Percentiles rank a stretch among this genome's conserved stretches.
These are phyloP conservation scores for Camponotus pennsylvanicus DNA, from an alignment of 1,140 invertebrate genomes.

Conservation along the genomic window DNA sequence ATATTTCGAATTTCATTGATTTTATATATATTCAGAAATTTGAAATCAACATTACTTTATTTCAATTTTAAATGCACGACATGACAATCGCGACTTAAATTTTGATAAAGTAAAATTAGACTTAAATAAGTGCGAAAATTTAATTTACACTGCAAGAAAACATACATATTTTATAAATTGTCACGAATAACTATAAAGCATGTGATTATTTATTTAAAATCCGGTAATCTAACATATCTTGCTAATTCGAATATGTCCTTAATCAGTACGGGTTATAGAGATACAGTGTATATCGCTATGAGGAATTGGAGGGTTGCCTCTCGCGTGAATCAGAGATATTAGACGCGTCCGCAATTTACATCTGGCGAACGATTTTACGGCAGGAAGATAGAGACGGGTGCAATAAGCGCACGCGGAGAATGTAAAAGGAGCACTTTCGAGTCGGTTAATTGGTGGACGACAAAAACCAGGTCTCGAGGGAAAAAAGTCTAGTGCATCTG, in stretches of 20 bases:
- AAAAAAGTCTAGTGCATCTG: conserved; percentile 2
- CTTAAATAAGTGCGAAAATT: background rate
- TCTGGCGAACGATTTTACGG: conserved; percentile 46
- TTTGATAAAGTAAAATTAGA: conserved; percentile 22
- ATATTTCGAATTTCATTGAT: conserved; percentile 10
- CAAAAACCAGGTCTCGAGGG: conserved; percentile 41
- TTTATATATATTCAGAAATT: too few species aligned
- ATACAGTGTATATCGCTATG: conserved; percentile 24
- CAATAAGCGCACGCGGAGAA: conserved; percentile 32
- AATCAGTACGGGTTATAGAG: conserved; percentile 47
- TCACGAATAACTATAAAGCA: background rate
- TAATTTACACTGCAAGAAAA: background rate
- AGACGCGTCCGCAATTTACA: conserved; percentile 45
- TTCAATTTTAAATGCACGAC: conserved; percentile 15
- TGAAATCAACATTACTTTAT: background rate
- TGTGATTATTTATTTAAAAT: background rate
- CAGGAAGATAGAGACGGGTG: background rate
- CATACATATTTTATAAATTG: background rate
- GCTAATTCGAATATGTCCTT: conserved; percentile 17
- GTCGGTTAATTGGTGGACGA: conserved; percentile 40
- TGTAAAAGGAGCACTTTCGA: conserved; percentile 32
- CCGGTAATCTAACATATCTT: background rate
- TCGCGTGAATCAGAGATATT: conserved; percentile 15
- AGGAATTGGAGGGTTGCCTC: conserved; percentile 24
- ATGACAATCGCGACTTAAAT: conserved; percentile 8